Percentiles rank a stretch among this genome's conserved stretches.
phyloP scores from a whole-genome alignment of 2,888 invertebrate genomes.

The Tricholauxania praeusta region DNA sequence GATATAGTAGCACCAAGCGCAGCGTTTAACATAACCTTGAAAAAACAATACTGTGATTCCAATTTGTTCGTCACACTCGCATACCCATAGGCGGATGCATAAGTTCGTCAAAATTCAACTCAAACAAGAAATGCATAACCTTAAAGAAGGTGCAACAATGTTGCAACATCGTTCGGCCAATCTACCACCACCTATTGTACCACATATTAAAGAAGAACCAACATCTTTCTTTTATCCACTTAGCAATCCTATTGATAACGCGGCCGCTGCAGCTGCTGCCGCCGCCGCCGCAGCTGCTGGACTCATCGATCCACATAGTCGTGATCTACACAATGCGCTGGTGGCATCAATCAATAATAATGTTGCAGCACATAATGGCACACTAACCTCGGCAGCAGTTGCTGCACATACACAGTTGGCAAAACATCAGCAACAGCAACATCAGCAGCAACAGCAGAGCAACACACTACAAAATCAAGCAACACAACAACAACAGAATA shows the following conservation, averaged over 20 bases:
- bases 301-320: constrained; percentile 64
- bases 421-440: constrained; percentile 51
- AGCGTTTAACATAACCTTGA: constrained; percentile 1
- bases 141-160: constrained; percentile 61
- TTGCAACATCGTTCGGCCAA: constrained; percentile 56
- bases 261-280: constrained; percentile 62
- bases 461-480: constrained; percentile 64
- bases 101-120: constrained; percentile 54
- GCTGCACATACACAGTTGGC: constrained; percentile 51
- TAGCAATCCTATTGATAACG: constrained; percentile 72
- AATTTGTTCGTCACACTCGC: background rate
- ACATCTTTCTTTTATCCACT: constrained; percentile 63
- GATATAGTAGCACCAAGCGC: background rate
- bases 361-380: constrained; percentile 62
- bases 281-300: constrained; percentile 63
- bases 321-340: constrained; percentile 68
- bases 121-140: constrained; percentile 58
- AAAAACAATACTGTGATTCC: constrained; percentile 37
- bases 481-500: constrained; percentile 67
- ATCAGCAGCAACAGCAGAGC: constrained; percentile 47
- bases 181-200: constrained; percentile 46
- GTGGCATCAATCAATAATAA: constrained; percentile 69
- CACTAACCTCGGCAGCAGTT: constrained; percentile 65
- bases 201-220: constrained; percentile 51
- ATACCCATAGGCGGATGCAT: background rate